phyloP scores from a whole-genome alignment of 2,113 vertebrate species.

The Dicrurus megarhynchus region DNA sequence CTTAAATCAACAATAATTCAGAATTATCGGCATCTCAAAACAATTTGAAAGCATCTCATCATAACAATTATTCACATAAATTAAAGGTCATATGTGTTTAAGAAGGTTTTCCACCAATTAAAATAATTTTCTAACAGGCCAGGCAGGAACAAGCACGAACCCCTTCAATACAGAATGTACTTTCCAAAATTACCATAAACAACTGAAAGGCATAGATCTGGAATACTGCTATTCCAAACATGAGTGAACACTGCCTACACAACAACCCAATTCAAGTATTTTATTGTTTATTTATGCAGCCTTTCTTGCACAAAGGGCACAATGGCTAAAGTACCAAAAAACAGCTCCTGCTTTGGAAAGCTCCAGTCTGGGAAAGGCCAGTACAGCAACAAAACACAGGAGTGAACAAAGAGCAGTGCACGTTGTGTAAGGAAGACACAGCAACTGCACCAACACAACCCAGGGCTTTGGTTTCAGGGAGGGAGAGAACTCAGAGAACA shows the following conservation, averaged over 20 bases:
- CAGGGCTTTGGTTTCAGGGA: background rate
- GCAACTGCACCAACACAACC: background rate
- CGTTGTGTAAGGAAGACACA: rapidly evolving
- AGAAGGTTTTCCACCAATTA: background rate
- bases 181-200: background rate
- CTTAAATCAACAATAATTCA: background rate
- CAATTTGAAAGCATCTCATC: background rate
- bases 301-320: background rate
- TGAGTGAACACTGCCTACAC: background rate
- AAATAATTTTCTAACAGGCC: background rate
- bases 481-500: background rate
- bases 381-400: background rate
- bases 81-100: background rate
- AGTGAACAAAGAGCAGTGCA: rapidly evolving
- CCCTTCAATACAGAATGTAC: background rate
- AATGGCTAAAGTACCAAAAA: background rate
- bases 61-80: background rate
- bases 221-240: background rate
- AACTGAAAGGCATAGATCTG: background rate
- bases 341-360: background rate
- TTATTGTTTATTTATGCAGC: background rate
- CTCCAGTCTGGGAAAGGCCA: background rate
- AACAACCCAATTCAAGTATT: background rate
- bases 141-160: background rate
- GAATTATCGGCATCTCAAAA: background rate